phyloP scores from a whole-genome alignment of 2,888 invertebrate genomes.

The Drosophila anomelani region DNA sequence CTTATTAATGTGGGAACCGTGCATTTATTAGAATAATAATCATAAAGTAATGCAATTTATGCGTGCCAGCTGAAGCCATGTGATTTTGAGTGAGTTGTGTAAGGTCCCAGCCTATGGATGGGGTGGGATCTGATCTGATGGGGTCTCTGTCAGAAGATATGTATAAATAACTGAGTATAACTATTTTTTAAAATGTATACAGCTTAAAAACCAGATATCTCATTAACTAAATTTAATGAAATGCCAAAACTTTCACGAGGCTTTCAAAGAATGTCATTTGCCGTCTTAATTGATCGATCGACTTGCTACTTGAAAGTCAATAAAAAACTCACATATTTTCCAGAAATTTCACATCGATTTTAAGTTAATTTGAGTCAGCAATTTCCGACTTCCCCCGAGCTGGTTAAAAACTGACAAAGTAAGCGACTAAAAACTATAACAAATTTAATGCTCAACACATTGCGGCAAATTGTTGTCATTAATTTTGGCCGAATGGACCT shows the following conservation, averaged over 20 bases:
- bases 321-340: conserved; percentile 1
- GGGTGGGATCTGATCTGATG: conserved; percentile 24
- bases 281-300: not conserved
- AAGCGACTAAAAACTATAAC: conserved; percentile 39
- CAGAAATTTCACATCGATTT: conserved; percentile 24
- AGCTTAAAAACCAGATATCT: not conserved
- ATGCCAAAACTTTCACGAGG: conserved; percentile 4
- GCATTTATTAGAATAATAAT: conserved; percentile 75
- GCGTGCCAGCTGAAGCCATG: conserved; percentile 62
- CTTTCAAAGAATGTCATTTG: conserved; percentile 13
- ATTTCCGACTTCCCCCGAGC: conserved; percentile 20
- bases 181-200: not conserved
- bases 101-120: conserved; percentile 35
- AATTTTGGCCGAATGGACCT: conserved; percentile 53
- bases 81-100: conserved; percentile 51
- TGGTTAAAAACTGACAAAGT: conserved; percentile 9
- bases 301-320: conserved; percentile 1
- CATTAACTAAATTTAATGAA: not conserved
- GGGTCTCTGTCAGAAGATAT: conserved; percentile 8
- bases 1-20: conserved; percentile 69
- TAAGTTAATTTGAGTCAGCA: conserved; percentile 20
- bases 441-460: conserved; percentile 55
- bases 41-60: conserved; percentile 69
- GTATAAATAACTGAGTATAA: not conserved
- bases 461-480: conserved; percentile 60